A percentile compares a stretch with the other conserved stretches of the same genome.
Evolutionary conservation across 1,140 invertebrate species (phyloP).

Genomic region (Platyscapa corneri): DNA sequence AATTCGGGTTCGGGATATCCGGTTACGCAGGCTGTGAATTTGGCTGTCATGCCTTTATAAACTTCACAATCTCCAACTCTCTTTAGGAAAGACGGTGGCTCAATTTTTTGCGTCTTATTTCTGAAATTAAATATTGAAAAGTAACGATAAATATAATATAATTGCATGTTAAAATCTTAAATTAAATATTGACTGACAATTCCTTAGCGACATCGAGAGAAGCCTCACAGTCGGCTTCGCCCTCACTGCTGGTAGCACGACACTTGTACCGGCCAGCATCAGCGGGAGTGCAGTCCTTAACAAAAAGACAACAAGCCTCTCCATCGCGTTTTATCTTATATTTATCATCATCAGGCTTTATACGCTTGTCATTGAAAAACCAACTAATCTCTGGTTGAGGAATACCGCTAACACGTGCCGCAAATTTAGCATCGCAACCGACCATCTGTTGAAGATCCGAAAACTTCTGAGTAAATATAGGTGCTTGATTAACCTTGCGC

Average conservation of each 20-base stretch:
- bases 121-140: constrained; percentile 67
- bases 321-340: constrained; percentile 87
- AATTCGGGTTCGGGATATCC: constrained; percentile 90
- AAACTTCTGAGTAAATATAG: constrained; percentile 88
- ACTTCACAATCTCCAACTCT: constrained; percentile 91
- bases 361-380: constrained; percentile 85
- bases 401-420: constrained; percentile 87
- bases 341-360: constrained; percentile 78
- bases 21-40: constrained; percentile 91
- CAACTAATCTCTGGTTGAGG: constrained; percentile 91
- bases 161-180: constrained; percentile 38
- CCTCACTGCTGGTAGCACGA: constrained; percentile 86
- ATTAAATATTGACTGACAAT: constrained; percentile 77
- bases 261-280: constrained; percentile 88
- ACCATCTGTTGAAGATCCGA: constrained; percentile 89
- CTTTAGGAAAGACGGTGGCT: constrained; percentile 91
- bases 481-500: constrained; percentile 86
- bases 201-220: constrained; percentile 85
- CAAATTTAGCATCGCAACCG: constrained; percentile 86
- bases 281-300: constrained; percentile 79
- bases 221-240: constrained; percentile 84
- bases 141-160: constrained; percentile 12
- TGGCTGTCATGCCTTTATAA: constrained; percentile 90
- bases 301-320: constrained; percentile 84
- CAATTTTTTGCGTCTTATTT: constrained; percentile 83